These are phyloP conservation scores for Anas capensis DNA, from an alignment of 2,797 vertebrate genomes.

Conservation along the genomic window DNA sequence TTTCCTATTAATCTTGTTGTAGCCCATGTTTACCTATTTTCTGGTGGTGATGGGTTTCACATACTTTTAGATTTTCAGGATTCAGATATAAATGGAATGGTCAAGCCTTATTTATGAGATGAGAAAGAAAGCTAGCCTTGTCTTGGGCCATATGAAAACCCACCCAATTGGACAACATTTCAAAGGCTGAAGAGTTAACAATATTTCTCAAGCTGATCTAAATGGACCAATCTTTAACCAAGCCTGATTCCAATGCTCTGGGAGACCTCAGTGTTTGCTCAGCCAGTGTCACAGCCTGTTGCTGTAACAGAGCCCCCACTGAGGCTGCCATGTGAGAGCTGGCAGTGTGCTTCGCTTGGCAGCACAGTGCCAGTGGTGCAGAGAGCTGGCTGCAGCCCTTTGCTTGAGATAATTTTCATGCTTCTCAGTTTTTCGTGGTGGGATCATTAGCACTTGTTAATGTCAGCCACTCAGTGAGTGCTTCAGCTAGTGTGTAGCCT, in stretches of 20 bases:
- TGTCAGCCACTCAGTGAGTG: neutral
- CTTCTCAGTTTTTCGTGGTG: neutral
- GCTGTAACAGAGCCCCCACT: fast-evolving
- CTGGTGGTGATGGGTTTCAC: neutral
- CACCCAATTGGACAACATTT: neutral
- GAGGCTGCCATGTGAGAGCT: neutral
- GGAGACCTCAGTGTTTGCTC: neutral
- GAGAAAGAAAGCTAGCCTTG: neutral
- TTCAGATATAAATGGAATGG: neutral
- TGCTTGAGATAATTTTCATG: neutral
- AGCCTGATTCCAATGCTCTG: neutral
- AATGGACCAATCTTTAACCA: neutral
- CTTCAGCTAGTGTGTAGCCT: no score
- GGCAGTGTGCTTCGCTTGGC: fast-evolving
- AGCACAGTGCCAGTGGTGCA: neutral
- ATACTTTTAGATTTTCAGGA: neutral
- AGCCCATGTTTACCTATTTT: neutral
- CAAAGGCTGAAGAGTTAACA: neutral
- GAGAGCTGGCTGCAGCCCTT: neutral
- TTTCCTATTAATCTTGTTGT: neutral
- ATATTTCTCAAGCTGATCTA: neutral
- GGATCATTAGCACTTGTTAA: neutral
- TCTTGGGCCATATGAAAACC: neutral
- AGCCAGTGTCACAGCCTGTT: neutral
- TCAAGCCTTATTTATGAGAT: fast-evolving